Conservation (phyloP, 2,797 vertebrate genomes). For the Tauraco hartlaubi region DNA sequence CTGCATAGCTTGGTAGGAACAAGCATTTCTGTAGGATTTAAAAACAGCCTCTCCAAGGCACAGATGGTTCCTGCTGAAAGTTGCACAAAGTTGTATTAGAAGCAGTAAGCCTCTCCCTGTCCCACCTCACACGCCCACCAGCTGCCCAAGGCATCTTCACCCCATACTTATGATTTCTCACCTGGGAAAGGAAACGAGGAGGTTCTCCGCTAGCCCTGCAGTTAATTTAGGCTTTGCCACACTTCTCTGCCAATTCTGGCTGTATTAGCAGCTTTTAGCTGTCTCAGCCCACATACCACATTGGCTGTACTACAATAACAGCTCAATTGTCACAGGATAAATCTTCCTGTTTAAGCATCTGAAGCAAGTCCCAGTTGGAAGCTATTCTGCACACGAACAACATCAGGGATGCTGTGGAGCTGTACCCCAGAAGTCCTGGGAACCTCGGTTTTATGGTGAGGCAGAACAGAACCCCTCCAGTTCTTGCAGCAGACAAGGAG, state of each 20-base stretch:
- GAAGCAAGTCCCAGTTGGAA: slow-evolving; percentile 2
- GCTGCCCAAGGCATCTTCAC: not conserved
- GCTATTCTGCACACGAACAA: rapidly evolving
- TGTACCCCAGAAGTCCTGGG: not conserved
- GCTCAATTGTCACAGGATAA: not conserved
- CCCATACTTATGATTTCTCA: not conserved
- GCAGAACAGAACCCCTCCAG: not conserved
- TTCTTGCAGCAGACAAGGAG: not conserved
- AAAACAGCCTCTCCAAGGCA: not conserved
- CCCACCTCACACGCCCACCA: not conserved
- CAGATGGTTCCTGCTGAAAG: not conserved
- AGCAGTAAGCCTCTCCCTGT: not conserved
- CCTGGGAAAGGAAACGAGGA: not conserved
- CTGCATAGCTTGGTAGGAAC: not conserved
- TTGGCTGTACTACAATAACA: not conserved
- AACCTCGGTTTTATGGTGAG: not conserved
- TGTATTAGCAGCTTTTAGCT: slow-evolving; percentile 27
- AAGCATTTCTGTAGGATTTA: not conserved
- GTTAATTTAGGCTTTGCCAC: slow-evolving; percentile 19
- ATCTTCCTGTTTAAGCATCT: not conserved
- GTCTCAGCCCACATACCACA: slow-evolving; percentile 10
- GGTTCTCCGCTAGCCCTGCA: not conserved
- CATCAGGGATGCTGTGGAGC: not conserved
- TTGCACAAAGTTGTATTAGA: not conserved
- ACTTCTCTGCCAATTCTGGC: not conserved